Evolutionary conservation across 2,113 vertebrate species (phyloP).

Genomic region (Nestor notabilis): DNA sequence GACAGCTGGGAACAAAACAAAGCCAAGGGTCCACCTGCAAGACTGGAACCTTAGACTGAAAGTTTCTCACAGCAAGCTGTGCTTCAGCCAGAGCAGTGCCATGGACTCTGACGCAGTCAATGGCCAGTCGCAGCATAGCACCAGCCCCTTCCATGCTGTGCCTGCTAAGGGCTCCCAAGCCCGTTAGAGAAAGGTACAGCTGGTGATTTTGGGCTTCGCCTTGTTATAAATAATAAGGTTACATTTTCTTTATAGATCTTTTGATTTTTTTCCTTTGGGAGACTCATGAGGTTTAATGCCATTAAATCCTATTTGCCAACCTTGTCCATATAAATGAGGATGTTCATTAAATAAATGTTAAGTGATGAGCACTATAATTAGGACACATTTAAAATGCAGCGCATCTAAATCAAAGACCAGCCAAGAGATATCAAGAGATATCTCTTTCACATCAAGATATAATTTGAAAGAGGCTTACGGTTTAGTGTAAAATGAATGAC

Average conservation of each 20-base stretch:
- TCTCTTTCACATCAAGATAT: slow-evolving; percentile 58
- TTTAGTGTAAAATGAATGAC: not conserved
- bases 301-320: slow-evolving; percentile 65
- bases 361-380: slow-evolving; percentile 63
- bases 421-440: too few species aligned
- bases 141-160: fast-evolving
- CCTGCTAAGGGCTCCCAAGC: not conserved
- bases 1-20: not conserved
- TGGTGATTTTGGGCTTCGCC: not conserved
- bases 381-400: slow-evolving; percentile 55
- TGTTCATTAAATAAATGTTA: slow-evolving; percentile 67
- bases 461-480: slow-evolving; percentile 8
- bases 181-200: not conserved
- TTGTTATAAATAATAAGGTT: slow-evolving; percentile 32
- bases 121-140: fast-evolving
- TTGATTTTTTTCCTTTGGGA: slow-evolving; percentile 43
- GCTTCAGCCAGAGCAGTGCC: not conserved
- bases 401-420: slow-evolving; percentile 52
- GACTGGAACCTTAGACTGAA: not conserved
- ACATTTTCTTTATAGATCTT: slow-evolving; percentile 16
- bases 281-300: slow-evolving; percentile 10
- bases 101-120: fast-evolving
- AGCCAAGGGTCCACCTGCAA: not conserved
- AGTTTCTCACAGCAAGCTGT: not conserved
- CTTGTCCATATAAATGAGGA: slow-evolving; percentile 59